Conservation (phyloP, 1,140 invertebrate genomes). For the Drosophila bocqueti region DNA sequence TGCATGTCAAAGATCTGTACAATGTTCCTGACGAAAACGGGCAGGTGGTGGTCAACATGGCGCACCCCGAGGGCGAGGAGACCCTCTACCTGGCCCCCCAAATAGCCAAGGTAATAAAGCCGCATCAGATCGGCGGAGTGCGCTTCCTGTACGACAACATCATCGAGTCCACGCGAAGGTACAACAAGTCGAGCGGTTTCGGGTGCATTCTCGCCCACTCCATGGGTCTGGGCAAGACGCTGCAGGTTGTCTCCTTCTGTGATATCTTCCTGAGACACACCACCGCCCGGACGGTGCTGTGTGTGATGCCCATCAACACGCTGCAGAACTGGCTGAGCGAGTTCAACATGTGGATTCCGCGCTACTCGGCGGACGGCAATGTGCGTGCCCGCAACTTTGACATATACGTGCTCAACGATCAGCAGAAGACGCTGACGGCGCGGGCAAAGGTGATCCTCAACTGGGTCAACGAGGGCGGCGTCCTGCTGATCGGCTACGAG, state of each 20-base stretch:
- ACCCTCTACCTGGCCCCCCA: slow-evolving; percentile 98
- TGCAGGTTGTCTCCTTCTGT: slow-evolving; percentile 98
- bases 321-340: slow-evolving; percentile 99
- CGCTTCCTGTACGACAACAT: slow-evolving; percentile 98
- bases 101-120: slow-evolving; percentile 96
- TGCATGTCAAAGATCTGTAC: slow-evolving; percentile 96
- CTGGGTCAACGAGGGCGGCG: slow-evolving; percentile 95
- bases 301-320: slow-evolving; percentile 99
- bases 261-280: slow-evolving; percentile 98
- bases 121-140: slow-evolving; percentile 98
- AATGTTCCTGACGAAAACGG: slow-evolving; percentile 97
- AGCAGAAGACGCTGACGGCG: slow-evolving; percentile 95
- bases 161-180: slow-evolving; percentile 95
- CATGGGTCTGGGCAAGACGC: slow-evolving; percentile 99
- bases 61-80: slow-evolving; percentile 96
- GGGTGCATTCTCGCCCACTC: slow-evolving; percentile 99
- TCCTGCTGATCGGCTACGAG: slow-evolving; percentile 99
- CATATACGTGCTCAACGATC: slow-evolving; percentile 96
- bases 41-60: slow-evolving; percentile 96
- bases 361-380: slow-evolving; percentile 85
- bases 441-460: slow-evolving; percentile 92
- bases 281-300: slow-evolving; percentile 94
- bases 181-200: slow-evolving; percentile 95
- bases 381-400: slow-evolving; percentile 92
- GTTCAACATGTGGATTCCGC: slow-evolving; percentile 98